Conservation (phyloP, 2,888 invertebrate species). For the Drosophila eohydei region DNA sequence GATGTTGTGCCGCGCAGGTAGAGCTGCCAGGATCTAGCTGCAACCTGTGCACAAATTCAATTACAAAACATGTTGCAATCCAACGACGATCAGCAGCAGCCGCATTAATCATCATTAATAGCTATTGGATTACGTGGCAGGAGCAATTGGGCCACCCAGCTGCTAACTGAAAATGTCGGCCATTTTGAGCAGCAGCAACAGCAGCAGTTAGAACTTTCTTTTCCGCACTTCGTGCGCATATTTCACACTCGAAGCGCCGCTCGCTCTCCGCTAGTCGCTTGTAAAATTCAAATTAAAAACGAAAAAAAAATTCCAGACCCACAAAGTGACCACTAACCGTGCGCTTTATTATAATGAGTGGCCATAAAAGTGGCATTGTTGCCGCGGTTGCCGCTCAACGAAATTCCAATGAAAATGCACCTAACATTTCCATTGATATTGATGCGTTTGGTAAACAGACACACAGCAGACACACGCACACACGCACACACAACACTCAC, state of each 20-base stretch:
- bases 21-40: slow-evolving; percentile 34
- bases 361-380: slow-evolving; percentile 77
- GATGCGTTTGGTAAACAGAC: slow-evolving; percentile 57
- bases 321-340: slow-evolving; percentile 74
- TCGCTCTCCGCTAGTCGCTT: slow-evolving; percentile 43
- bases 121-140: slow-evolving; percentile 65
- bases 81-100: slow-evolving; percentile 49
- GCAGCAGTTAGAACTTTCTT: slow-evolving; percentile 59
- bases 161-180: slow-evolving; percentile 25
- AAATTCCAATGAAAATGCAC: slow-evolving; percentile 79
- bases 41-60: slow-evolving; percentile 57
- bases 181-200: slow-evolving; percentile 27
- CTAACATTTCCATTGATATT: slow-evolving; percentile 72
- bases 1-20: slow-evolving; percentile 57
- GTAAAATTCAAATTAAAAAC: slow-evolving; percentile 78
- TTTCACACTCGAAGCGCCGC: slow-evolving; percentile 76
- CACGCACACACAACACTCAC: slow-evolving; percentile 7
- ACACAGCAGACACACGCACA: background rate
- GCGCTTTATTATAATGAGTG: slow-evolving; percentile 82
- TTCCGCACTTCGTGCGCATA: slow-evolving; percentile 31
- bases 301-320: slow-evolving; percentile 14
- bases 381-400: slow-evolving; percentile 52
- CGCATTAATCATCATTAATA: slow-evolving; percentile 77
- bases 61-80: slow-evolving; percentile 76
- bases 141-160: slow-evolving; percentile 60